phyloP scores from a whole-genome alignment of 35 echinoderm and acorn worm genomes.

The Apostichopus japonicus region DNA sequence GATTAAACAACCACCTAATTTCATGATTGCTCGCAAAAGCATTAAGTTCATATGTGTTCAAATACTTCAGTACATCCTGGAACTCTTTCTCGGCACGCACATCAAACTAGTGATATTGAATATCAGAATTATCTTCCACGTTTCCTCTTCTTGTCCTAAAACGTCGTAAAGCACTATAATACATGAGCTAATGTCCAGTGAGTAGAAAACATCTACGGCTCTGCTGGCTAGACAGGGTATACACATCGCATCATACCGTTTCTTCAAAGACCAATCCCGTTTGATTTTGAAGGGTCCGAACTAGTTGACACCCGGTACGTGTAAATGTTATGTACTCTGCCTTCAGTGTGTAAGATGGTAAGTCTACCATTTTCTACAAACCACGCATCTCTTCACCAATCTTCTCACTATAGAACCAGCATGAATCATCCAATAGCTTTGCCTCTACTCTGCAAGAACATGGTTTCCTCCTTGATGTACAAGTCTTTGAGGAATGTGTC shows the following conservation, averaged over 20 bases:
- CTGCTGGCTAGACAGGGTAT: conserved; percentile 64
- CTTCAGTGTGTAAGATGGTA: conserved; percentile 8
- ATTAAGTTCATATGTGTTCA: neutral
- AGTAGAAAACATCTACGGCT: conserved; percentile 45
- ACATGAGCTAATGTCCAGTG: conserved; percentile 59
- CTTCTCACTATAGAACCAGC: neutral
- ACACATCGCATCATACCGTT: conserved; percentile 59
- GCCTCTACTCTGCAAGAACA: conserved; percentile 30
- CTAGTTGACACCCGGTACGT: conserved; percentile 50
- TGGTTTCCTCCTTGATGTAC: conserved; percentile 65
- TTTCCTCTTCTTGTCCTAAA: neutral
- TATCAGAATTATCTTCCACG: conserved; percentile 53
- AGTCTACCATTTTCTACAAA: neutral
- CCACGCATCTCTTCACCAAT: conserved; percentile 27
- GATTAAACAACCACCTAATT: conserved; percentile 62
- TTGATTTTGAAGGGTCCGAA: conserved; percentile 58
- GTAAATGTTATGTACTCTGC: conserved; percentile 39
- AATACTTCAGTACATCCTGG: neutral
- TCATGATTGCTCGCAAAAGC: conserved; percentile 3
- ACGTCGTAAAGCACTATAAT: conserved; percentile 42
- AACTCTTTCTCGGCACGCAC: conserved; percentile 45
- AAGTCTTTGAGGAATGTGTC: conserved; percentile 47
- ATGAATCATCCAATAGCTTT: conserved; percentile 54
- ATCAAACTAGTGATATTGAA: conserved; percentile 60
- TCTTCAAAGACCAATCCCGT: conserved; percentile 26